Evolutionary conservation across 2,113 vertebrate genomes (phyloP).

Genomic region (Patagioenas fasciata): DNA sequence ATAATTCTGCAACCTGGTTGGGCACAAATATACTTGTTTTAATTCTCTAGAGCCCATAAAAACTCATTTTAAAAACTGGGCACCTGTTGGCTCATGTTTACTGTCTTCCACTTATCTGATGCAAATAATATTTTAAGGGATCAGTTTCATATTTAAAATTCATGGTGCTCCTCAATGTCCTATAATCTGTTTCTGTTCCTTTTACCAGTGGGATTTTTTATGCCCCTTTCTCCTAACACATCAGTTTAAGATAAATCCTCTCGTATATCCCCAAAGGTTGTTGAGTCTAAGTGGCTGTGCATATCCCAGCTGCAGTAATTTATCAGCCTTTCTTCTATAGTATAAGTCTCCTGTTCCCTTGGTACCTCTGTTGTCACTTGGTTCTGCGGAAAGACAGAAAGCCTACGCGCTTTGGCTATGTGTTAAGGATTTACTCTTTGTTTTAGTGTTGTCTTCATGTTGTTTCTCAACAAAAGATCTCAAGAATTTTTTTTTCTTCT

Average conservation of each 20-base stretch:
- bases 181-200: background rate
- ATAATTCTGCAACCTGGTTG: background rate
- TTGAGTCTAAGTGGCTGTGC: background rate
- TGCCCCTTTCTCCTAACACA: background rate
- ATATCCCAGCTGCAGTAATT: background rate
- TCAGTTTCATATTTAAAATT: background rate
- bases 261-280: background rate
- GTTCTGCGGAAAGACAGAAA: background rate
- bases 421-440: background rate
- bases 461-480: background rate
- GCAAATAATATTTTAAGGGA: background rate
- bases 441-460: background rate
- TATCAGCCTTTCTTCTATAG: background rate
- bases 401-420: background rate
- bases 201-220: background rate
- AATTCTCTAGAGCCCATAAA: background rate
- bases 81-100: background rate
- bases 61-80: background rate
- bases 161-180: background rate
- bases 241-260: background rate
- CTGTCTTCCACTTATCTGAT: background rate
- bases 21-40: background rate
- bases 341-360: background rate
- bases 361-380: background rate
- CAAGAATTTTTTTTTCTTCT: background rate